These are phyloP conservation scores for Phyto melanocephala DNA, from an alignment of 2,888 invertebrate species.

Conservation along the genomic window DNA sequence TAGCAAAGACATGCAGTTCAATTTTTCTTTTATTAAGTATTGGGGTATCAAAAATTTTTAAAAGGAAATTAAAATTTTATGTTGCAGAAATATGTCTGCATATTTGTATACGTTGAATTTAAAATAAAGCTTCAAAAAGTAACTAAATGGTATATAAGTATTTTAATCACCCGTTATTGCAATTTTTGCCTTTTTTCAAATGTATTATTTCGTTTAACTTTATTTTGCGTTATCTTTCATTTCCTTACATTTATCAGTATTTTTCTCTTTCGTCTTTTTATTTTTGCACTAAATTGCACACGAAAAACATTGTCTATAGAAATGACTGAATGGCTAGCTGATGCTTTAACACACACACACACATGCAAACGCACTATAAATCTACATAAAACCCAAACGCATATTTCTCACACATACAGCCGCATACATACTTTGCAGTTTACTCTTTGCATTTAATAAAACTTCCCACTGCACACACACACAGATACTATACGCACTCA, in stretches of 20 bases:
- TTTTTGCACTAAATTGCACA: slow-evolving; percentile 66
- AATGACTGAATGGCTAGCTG: slow-evolving; percentile 13
- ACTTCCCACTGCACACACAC: not conserved
- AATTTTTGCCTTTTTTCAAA: slow-evolving; percentile 4
- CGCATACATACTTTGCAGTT: not conserved
- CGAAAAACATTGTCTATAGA: slow-evolving; percentile 35
- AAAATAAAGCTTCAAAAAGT: not conserved
- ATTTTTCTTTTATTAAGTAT: too few relatives aligned
- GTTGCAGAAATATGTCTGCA: too few relatives aligned
- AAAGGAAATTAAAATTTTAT: too few relatives aligned
- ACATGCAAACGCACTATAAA: slow-evolving; percentile 7
- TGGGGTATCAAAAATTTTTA: too few relatives aligned
- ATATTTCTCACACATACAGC: not conserved
- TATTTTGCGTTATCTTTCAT: slow-evolving; percentile 19
- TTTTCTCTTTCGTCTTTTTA: slow-evolving; percentile 43
- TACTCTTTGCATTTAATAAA: slow-evolving; percentile 37
- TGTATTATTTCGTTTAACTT: slow-evolving; percentile 24
- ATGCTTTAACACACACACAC: slow-evolving; percentile 15
- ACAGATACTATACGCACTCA: not conserved
- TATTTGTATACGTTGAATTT: too few relatives aligned
- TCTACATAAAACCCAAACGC: not conserved
- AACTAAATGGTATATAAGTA: not conserved
- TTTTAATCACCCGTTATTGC: slow-evolving; percentile 41
- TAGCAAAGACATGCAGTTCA: too few relatives aligned
- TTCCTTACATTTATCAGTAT: slow-evolving; percentile 16